A percentile compares a stretch with the other conserved stretches of the same genome.
phyloP scores from a whole-genome alignment of 2,113 vertebrate species.

The Paradoxurus hermaphroditus region DNA sequence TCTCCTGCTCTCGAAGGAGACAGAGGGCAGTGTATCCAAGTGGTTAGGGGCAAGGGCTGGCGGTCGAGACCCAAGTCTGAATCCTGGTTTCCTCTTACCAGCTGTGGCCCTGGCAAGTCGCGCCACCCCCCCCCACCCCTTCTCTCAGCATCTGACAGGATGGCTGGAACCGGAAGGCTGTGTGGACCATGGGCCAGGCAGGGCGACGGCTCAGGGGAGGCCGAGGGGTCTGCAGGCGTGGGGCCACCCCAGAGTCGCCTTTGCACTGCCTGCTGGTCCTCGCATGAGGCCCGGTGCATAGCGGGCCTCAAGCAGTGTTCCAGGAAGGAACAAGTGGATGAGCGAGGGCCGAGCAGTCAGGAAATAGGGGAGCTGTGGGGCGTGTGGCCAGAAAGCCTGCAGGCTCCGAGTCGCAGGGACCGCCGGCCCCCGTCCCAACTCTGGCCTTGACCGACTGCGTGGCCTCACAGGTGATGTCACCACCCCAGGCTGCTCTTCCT shows the following conservation, averaged over 20 bases:
- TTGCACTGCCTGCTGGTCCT: neutral
- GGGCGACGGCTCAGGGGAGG: neutral
- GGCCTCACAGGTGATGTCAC: neutral
- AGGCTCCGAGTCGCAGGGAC: neutral
- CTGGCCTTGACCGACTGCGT: neutral
- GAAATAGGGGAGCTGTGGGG: neutral
- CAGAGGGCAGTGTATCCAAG: neutral
- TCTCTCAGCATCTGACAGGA: fast-evolving
- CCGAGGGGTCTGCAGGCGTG: neutral
- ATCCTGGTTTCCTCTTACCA: neutral
- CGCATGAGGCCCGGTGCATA: neutral
- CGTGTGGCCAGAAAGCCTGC: neutral
- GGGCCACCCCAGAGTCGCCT: neutral
- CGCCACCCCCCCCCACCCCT: fast-evolving
- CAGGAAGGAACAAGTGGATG: fast-evolving
- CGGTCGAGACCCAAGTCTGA: neutral
- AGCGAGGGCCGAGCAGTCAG: neutral
- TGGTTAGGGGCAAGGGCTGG: neutral
- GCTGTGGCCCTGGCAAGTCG: neutral
- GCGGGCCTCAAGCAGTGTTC: neutral
- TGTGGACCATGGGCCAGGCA: neutral
- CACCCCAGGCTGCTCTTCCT: neutral
- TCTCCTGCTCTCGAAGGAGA: neutral
- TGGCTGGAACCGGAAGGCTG: neutral
- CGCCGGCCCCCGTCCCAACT: neutral